These are phyloP conservation scores for Chelidonichthys spinosus DNA, from an alignment of 2,797 vertebrate genomes.

Conservation along the genomic window DNA sequence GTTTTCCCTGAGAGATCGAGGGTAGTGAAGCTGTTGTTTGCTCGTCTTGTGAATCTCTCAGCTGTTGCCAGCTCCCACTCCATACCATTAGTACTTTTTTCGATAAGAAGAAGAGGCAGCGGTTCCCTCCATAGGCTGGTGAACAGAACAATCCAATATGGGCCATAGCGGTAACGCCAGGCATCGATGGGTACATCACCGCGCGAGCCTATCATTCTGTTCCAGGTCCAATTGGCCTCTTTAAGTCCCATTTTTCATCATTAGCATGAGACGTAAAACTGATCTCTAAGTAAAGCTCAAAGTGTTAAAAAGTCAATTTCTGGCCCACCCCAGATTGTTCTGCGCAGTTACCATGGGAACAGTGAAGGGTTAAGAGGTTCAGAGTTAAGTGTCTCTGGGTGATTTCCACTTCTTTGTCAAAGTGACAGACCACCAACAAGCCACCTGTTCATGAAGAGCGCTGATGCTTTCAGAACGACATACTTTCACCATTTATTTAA, in stretches of 20 bases:
- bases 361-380: slow-evolving; percentile 62
- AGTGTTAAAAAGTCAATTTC: slow-evolving; percentile 70
- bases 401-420: slow-evolving; percentile 42
- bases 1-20: slow-evolving; percentile 26
- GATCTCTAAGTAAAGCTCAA: slow-evolving; percentile 75
- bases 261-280: slow-evolving; percentile 78
- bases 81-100: slow-evolving; percentile 61
- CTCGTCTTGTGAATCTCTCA: slow-evolving; percentile 56
- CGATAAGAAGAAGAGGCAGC: slow-evolving; percentile 70
- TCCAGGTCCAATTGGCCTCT: slow-evolving; percentile 60
- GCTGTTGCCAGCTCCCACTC: slow-evolving; percentile 58
- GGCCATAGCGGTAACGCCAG: slow-evolving; percentile 55
- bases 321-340: slow-evolving; percentile 48
- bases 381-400: slow-evolving; percentile 34
- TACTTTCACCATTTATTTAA: background rate
- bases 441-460: background rate
- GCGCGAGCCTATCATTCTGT: slow-evolving; percentile 54
- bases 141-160: slow-evolving; percentile 80
- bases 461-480: background rate
- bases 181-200: slow-evolving; percentile 63
- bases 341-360: slow-evolving; percentile 56
- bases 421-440: slow-evolving; percentile 26
- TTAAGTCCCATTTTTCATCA: slow-evolving; percentile 80
- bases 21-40: slow-evolving; percentile 40
- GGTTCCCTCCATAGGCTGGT: slow-evolving; percentile 66